These are phyloP conservation scores for Menidia menidia DNA, from an alignment of 2,797 vertebrate genomes.

Conservation along the genomic window DNA sequence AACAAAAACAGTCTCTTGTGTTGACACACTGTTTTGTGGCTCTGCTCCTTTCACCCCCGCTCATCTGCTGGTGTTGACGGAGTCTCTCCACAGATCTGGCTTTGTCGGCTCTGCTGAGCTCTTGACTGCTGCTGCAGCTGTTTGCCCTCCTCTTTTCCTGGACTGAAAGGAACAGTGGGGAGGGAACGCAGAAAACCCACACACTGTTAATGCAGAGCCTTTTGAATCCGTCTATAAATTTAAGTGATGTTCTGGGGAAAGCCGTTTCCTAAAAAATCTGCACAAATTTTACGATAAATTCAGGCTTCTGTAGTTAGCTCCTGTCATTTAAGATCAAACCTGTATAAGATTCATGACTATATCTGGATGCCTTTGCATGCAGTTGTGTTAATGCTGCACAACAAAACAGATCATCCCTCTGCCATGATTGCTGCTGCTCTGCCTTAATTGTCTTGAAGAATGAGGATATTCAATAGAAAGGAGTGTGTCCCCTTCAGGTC, in stretches of 20 bases:
- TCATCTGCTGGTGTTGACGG: constrained; percentile 52
- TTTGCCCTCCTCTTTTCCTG: constrained; percentile 35
- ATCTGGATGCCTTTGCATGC: too few relatives aligned
- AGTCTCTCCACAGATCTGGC: constrained; percentile 41
- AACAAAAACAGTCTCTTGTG: constrained; percentile 13
- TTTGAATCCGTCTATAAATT: neutral
- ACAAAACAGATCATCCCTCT: too few relatives aligned
- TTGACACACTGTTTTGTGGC: constrained; percentile 14
- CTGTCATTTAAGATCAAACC: too few relatives aligned
- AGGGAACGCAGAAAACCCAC: constrained; percentile 10
- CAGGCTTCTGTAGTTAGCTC: too few relatives aligned
- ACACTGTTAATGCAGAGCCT: constrained; percentile 18
- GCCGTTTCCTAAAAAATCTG: too few relatives aligned
- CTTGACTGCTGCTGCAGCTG: constrained; percentile 53
- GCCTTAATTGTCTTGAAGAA: too few relatives aligned
- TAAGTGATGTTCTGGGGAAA: too few relatives aligned
- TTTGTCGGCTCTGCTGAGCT: constrained; percentile 48
- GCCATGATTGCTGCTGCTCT: too few relatives aligned
- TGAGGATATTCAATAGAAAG: neutral
- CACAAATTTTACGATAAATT: too few relatives aligned
- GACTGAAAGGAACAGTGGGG: constrained; percentile 4
- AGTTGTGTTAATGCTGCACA: too few relatives aligned
- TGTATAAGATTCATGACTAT: too few relatives aligned
- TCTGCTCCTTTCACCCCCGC: constrained; percentile 11
- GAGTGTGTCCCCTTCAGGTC: too few relatives aligned